Conservation (phyloP, 2,113 vertebrate species). For the Egretta garzetta region DNA sequence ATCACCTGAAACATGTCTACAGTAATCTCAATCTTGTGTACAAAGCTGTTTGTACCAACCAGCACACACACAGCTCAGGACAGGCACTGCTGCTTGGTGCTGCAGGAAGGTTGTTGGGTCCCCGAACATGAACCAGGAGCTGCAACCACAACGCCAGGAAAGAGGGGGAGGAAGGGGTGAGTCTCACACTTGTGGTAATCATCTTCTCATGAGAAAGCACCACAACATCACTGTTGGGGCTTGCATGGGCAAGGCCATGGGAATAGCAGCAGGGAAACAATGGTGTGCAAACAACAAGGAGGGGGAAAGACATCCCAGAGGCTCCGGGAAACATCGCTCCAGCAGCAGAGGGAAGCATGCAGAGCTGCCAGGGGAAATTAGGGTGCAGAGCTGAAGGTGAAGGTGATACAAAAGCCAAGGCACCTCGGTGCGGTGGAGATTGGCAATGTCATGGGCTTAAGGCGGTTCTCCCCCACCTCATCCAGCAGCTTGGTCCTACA, state of each 20-base stretch:
- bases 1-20: no score
- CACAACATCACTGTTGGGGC: background rate
- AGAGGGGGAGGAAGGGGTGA: background rate
- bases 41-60: background rate
- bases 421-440: accelerated
- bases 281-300: background rate
- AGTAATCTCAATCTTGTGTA: no score
- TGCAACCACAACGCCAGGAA: background rate
- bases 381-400: background rate
- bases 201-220: background rate
- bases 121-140: background rate
- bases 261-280: background rate
- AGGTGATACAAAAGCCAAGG: background rate
- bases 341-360: background rate
- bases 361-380: background rate
- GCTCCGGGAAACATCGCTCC: background rate
- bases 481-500: background rate
- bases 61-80: background rate
- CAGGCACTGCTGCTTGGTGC: background rate
- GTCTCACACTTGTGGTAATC: background rate
- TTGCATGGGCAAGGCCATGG: background rate
- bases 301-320: background rate
- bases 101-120: background rate
- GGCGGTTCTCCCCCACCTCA: accelerated
- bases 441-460: accelerated